Conservation (phyloP, 2,797 vertebrate species). For the Sphaeramia orbicularis region DNA sequence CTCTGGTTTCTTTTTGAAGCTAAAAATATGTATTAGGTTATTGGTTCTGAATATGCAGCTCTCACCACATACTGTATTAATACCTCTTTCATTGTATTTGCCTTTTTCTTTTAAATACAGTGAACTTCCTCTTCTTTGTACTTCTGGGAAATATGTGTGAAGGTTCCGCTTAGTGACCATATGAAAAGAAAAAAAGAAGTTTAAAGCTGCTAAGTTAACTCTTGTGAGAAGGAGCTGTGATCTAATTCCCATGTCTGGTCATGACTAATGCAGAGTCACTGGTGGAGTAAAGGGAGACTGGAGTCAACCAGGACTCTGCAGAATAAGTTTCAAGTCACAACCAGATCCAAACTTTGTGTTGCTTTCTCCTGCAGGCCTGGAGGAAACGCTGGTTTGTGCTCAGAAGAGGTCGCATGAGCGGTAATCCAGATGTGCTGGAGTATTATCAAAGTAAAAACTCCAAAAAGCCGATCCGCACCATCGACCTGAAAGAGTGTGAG, state of each 20-base stretch:
- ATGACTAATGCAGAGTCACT: conserved; percentile 28
- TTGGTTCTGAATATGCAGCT: no score
- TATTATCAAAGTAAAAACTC: conserved; percentile 94
- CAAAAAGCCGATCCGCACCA: conserved; percentile 94
- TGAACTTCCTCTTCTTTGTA: conserved; percentile 82
- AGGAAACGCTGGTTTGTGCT: conserved; percentile 98
- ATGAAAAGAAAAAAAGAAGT: conserved; percentile 68
- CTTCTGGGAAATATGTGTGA: conserved; percentile 81
- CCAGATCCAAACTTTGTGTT: conserved; percentile 5
- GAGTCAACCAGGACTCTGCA: no score
- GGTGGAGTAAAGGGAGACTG: background rate
- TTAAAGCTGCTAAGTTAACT: conserved; percentile 54
- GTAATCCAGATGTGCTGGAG: conserved; percentile 95
- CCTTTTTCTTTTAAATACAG: conserved; percentile 74
- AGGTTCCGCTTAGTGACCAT: conserved; percentile 79
- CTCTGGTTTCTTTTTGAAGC: no score
- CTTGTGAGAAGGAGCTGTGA: conserved; percentile 38
- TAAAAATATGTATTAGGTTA: no score
- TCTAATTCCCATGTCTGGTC: conserved; percentile 44
- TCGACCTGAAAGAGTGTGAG: conserved; percentile 94
- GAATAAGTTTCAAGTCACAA: no score
- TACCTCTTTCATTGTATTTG: conserved; percentile 61
- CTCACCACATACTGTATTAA: conserved; percentile 34
- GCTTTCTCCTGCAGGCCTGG: conserved; percentile 89
- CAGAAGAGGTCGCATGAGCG: conserved; percentile 94